Base-by-base conservation (phyloP, 2,888 invertebrate species). In the Aleiodes alternator region DNA sequence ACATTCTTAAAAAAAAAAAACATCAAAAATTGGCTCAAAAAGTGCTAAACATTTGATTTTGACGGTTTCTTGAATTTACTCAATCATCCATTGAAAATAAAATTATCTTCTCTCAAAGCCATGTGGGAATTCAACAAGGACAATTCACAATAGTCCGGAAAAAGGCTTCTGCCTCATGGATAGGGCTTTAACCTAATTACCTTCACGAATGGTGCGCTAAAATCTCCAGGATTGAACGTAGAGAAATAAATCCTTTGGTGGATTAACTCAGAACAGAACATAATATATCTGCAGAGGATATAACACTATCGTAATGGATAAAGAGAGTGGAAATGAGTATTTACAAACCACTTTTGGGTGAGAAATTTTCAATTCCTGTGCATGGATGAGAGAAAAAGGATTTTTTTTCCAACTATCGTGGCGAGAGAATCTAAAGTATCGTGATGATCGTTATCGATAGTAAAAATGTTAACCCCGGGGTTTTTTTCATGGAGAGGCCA, bases 201-300 rank as follows among this genome's bases (percentile, higher is more conserved):
- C 43, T 59, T 23, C 59, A 59, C 14, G 50, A 48, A 71, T 43
- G 31, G 59, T 50, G 9, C 4, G 48, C 9, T 16, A 31, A 12
- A 51, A 73, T 16, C 38, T 43, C 43, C 38, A 61, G 56, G 53
- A 73, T 71, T 73, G 64, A 73, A 73, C 55, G 43, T 7, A 53
- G 56, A 53, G 56, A 66, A 55, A 73, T 73, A 73, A 73, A 66
- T 73, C 66, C 66, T 66, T 23, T 12, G 72, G 48, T 66, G 72
- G 72, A 73, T 73, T 66, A 73, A 73, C 53, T 23, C 43, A 8
- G 53, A 48, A 56, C 38, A 51, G 38, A 51, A 34, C 11, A 55
- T 55, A 55, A 48, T 55, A 38, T 66, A 55, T 29, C 66, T 43
- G 38, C 23, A n/a, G 6, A 38, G 31, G 29, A 31, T 12, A 59